These are phyloP conservation scores for Tetropium fuscum DNA, from an alignment of 2,888 invertebrate genomes.

Conservation along the genomic window DNA sequence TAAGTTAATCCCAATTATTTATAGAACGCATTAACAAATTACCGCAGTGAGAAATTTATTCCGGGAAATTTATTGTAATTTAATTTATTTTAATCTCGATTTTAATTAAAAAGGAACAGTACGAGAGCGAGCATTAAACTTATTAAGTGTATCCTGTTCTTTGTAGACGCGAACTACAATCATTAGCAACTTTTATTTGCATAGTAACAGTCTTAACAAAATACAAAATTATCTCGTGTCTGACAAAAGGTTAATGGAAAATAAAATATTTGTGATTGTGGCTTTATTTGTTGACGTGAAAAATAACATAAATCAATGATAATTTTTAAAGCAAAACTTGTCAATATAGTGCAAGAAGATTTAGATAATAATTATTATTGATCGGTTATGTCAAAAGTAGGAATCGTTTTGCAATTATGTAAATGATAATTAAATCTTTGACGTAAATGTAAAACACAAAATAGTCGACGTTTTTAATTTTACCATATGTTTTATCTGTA, in stretches of 20 bases:
- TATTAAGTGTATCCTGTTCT: conserved; percentile 26
- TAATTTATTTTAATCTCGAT: conserved; percentile 12
- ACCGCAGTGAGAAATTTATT: conserved; percentile 6
- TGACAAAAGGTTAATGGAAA: conserved; percentile 13
- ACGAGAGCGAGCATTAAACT: conserved; percentile 20
- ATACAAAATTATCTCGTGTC: conserved; percentile 13
- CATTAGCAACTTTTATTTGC: conserved; percentile 18
- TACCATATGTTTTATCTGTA: too few relatives aligned
- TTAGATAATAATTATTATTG: too few relatives aligned
- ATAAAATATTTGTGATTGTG: conserved; percentile 11
- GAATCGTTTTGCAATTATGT: too few relatives aligned
- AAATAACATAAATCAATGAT: background rate
- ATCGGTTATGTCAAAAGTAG: too few relatives aligned
- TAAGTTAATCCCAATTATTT: conserved; percentile 6
- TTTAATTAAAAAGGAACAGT: conserved; percentile 22
- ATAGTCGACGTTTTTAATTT: too few relatives aligned
- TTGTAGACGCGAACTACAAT: conserved; percentile 17
- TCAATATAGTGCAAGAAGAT: too few relatives aligned
- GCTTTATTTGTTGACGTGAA: background rate
- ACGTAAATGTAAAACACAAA: too few relatives aligned
- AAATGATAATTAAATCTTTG: too few relatives aligned
- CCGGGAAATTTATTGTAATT: conserved; percentile 9
- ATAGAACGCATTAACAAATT: conserved; percentile 2
- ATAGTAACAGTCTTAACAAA: conserved; percentile 21
- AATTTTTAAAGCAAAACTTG: too few relatives aligned